Evolutionary conservation across 2,888 invertebrate species (phyloP).

Genomic region (Machimus rusticus): DNA sequence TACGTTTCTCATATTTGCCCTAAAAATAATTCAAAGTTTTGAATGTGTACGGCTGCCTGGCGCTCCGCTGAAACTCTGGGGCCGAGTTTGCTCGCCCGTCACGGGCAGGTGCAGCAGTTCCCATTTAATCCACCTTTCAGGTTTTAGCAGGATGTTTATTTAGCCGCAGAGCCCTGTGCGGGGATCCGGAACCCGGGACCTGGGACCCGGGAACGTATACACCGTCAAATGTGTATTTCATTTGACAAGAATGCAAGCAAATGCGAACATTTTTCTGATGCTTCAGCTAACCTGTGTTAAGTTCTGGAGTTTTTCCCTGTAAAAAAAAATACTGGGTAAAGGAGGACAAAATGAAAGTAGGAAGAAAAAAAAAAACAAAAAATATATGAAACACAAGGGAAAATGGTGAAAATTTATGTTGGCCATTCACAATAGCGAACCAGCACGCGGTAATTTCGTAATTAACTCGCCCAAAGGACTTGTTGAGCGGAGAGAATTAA

Average conservation of each 20-base stretch:
- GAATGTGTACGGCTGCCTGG: background rate
- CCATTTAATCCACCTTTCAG: background rate
- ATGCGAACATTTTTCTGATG: background rate
- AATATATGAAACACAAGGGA: background rate
- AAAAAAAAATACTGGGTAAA: background rate
- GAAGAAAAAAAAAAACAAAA: background rate
- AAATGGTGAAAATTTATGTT: background rate
- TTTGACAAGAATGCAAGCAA: background rate
- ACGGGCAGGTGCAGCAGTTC: background rate
- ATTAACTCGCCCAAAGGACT: background rate
- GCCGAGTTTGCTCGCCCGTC: background rate
- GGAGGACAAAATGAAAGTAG: background rate
- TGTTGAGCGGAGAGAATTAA: conserved; percentile 8
- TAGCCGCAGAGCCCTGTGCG: background rate
- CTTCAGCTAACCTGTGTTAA: background rate
- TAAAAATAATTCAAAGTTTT: conserved; percentile 14
- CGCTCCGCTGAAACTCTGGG: background rate
- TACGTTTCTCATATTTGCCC: conserved; percentile 28
- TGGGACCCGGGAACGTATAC: background rate
- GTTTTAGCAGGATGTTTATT: background rate
- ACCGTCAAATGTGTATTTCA: background rate
- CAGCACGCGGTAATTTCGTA: background rate
- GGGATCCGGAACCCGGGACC: background rate
- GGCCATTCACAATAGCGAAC: background rate
- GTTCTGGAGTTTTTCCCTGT: background rate